phyloP scores from a whole-genome alignment of 2,888 invertebrate species.

The Griposia aprilina region DNA sequence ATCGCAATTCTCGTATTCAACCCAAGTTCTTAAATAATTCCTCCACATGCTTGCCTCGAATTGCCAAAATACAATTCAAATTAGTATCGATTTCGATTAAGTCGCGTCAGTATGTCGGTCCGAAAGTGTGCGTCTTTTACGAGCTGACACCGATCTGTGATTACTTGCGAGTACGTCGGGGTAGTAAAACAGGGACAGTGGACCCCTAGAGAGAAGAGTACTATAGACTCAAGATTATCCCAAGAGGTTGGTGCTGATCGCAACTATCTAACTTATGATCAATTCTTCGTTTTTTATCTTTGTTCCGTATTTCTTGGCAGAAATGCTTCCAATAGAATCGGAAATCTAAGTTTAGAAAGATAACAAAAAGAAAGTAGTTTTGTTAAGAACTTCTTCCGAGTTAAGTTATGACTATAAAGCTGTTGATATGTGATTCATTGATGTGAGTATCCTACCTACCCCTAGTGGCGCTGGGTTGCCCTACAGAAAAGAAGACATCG shows the following conservation, averaged over 20 bases:
- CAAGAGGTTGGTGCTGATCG: conserved; percentile 16
- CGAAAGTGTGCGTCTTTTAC: conserved; percentile 34
- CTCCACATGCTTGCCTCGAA: conserved; percentile 40
- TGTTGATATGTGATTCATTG: background rate
- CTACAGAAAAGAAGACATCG: conserved; percentile 5
- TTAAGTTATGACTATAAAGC: background rate
- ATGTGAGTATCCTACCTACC: background rate
- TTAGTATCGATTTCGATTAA: conserved; percentile 44
- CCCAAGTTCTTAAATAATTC: conserved; percentile 30
- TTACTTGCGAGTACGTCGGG: conserved; percentile 15
- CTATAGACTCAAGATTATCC: conserved; percentile 2
- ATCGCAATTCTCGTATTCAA: conserved; percentile 24
- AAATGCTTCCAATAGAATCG: background rate
- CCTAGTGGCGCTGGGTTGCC: no score
- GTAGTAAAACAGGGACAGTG: conserved; percentile 11
- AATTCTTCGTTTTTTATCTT: background rate
- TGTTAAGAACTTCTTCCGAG: background rate
- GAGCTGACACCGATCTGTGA: conserved; percentile 43
- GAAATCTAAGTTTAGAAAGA: background rate
- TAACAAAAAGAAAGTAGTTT: background rate
- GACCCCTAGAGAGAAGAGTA: conserved; percentile 3
- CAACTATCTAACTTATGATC: conserved; percentile 9
- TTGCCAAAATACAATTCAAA: conserved; percentile 57
- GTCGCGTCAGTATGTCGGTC: conserved; percentile 25
- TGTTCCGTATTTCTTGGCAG: background rate